Percentiles rank a stretch among this genome's conserved stretches.
These are phyloP conservation scores for Puntigrus tetrazona DNA, from an alignment of 2,113 vertebrate species.

Conservation along the genomic window DNA sequence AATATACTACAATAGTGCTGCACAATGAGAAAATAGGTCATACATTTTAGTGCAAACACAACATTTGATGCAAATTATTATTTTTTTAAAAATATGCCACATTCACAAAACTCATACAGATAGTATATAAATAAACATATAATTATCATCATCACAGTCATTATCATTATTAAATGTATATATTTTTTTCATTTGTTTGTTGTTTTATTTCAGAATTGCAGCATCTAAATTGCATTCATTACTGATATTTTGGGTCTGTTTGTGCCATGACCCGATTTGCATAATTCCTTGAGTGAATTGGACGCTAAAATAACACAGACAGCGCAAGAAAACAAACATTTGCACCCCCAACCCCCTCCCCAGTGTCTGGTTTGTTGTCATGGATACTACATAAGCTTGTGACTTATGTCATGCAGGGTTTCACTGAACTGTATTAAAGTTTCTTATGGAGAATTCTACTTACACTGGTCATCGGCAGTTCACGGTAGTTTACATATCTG, in stretches of 20 bases:
- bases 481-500: constrained; percentile 9
- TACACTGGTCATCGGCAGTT: background rate
- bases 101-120: background rate
- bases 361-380: constrained; percentile 50
- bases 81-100: background rate
- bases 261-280: constrained; percentile 14
- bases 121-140: background rate
- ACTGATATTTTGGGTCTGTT: background rate
- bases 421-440: no score
- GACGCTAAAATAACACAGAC: background rate
- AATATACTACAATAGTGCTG: background rate
- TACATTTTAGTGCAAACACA: background rate
- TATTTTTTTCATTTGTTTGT: background rate
- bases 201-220: background rate
- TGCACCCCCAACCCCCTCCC: background rate
- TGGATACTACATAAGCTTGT: constrained; percentile 48
- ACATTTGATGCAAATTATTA: background rate
- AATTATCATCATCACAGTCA: background rate
- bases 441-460: background rate
- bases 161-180: background rate
- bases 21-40: background rate
- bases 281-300: background rate
- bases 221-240: background rate
- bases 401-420: constrained; percentile 6
- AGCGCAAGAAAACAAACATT: background rate